phyloP scores from a whole-genome alignment of 2,888 invertebrate species.

The Lagria hirta region DNA sequence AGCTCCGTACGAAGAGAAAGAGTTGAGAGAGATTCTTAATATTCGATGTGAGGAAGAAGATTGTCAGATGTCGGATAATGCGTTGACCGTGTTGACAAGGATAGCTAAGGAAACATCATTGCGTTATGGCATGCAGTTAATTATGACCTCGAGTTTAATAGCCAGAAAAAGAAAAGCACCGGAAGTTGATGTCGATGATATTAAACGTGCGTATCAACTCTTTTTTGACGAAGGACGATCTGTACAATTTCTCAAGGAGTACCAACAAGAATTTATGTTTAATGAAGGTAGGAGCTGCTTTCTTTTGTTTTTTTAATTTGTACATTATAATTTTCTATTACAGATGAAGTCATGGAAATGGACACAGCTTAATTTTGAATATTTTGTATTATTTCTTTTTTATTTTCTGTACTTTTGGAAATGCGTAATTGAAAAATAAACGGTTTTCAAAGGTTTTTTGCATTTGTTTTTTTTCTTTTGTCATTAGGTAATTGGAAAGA shows the following conservation, averaged over 20 bases:
- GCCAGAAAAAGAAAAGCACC: constrained; percentile 83
- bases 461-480: too few relatives aligned
- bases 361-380: constrained; percentile 13
- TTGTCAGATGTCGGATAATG: constrained; percentile 90
- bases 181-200: constrained; percentile 84
- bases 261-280: constrained; percentile 96
- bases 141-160: constrained; percentile 95
- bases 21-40: constrained; percentile 82
- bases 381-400: background rate
- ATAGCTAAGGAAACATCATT: constrained; percentile 93
- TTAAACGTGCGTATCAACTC: constrained; percentile 91
- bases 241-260: constrained; percentile 90
- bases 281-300: constrained; percentile 58
- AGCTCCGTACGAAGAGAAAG: constrained; percentile 81
- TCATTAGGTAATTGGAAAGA: too few relatives aligned
- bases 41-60: constrained; percentile 95
- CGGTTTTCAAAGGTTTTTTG: too few relatives aligned
- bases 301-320: constrained; percentile 8
- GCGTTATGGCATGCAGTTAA: constrained; percentile 96
- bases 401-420: background rate
- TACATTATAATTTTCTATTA: constrained; percentile 5
- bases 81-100: constrained; percentile 84
- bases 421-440: too few relatives aligned
- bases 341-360: constrained; percentile 19
- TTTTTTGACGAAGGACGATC: constrained; percentile 95